phyloP scores from a whole-genome alignment of 92 coral and sea anemone genomes.

The Bergia puertoricense region DNA sequence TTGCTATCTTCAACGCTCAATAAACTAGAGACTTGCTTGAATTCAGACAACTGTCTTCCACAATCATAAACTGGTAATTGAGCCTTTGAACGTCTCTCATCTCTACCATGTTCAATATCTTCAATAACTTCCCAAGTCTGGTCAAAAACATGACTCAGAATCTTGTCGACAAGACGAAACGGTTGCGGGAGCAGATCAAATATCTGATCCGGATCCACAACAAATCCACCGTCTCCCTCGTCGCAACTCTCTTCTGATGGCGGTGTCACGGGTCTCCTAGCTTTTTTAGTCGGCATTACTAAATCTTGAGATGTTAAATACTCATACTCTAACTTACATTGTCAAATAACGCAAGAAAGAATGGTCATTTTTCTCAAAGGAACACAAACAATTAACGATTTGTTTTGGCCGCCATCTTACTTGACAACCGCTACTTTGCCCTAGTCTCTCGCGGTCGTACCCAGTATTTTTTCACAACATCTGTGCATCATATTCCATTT shows the following conservation, averaged over 20 bases:
- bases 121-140: constrained; percentile 87
- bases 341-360: neutral
- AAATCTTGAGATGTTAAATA: neutral
- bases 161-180: constrained; percentile 89
- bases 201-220: constrained; percentile 88
- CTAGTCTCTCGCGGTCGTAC: constrained; percentile 16
- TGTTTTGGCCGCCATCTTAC: constrained; percentile 93
- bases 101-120: constrained; percentile 67
- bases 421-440: constrained; percentile 41
- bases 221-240: constrained; percentile 75
- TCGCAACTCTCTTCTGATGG: constrained; percentile 70
- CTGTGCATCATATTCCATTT: no score
- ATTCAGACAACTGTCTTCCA: constrained; percentile 66
- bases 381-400: neutral
- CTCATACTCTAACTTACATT: neutral
- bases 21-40: constrained; percentile 58
- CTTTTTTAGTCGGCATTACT: constrained; percentile 66
- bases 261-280: constrained; percentile 59
- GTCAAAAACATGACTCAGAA: constrained; percentile 74
- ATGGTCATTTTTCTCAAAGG: neutral
- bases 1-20: constrained; percentile 62
- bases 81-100: constrained; percentile 73
- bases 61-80: constrained; percentile 78
- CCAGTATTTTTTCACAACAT: neutral
- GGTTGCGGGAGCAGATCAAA: constrained; percentile 96